Evolutionary conservation across 2,888 invertebrate genomes (phyloP).

Genomic region (Pristionchus japonicus): DNA sequence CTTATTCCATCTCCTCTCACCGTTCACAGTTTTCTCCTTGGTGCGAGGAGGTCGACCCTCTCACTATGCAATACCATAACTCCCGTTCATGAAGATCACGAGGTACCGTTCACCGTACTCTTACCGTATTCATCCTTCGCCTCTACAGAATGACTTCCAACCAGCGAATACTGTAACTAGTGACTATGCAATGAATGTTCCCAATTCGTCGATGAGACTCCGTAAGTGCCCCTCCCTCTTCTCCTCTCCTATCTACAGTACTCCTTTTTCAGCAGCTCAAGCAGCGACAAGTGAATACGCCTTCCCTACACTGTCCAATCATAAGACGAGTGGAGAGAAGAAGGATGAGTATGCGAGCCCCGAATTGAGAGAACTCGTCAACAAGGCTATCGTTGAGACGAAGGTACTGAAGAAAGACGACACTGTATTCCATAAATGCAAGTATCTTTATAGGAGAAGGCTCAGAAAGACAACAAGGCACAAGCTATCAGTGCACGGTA

Average conservation of each 20-base stretch:
- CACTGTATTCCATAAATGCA: neutral
- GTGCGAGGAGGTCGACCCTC: conserved; percentile 21
- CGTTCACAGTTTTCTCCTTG: neutral
- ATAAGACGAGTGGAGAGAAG: neutral
- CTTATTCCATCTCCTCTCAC: neutral
- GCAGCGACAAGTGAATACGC: conserved; percentile 17
- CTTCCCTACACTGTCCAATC: neutral
- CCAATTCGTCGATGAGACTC: conserved; percentile 11
- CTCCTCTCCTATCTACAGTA: neutral
- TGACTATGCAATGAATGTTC: conserved; percentile 42
- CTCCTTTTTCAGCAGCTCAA: neutral
- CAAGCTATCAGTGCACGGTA: neutral
- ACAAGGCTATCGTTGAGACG: conserved; percentile 11
- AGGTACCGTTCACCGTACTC: neutral
- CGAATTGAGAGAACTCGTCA: conserved; percentile 1
- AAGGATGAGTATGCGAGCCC: conserved; percentile 19
- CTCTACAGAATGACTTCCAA: conserved; percentile 29
- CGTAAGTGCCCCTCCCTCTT: neutral
- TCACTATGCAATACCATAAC: conserved; percentile 5
- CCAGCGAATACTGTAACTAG: neutral
- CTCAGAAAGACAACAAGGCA: neutral
- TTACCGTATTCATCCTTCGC: neutral
- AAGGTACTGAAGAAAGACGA: neutral
- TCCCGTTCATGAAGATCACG: neutral
- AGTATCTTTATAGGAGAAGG: neutral